A percentile compares a stretch with the other conserved stretches of the same genome.
Evolutionary conservation across 2,113 vertebrate species (phyloP).

Genomic region (Gymnarchus niloticus): DNA sequence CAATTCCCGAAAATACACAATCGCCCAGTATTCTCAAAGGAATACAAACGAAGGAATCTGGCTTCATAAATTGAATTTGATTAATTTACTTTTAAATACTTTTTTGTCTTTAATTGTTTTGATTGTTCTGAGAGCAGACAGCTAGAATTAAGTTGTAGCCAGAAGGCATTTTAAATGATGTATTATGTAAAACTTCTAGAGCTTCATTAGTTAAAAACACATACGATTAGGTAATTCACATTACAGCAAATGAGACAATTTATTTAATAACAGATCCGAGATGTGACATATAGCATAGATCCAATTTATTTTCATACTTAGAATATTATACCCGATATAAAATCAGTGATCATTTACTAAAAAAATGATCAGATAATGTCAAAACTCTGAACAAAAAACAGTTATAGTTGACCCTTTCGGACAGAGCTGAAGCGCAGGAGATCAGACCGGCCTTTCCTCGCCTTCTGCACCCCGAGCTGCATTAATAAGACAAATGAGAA

Average conservation of each 20-base stretch:
- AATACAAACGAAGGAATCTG: neutral
- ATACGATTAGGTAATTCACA: neutral
- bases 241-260: neutral
- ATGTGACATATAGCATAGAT: neutral
- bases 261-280: neutral
- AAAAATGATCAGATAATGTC: neutral
- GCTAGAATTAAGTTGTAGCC: neutral
- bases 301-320: neutral
- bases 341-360: too few relatives aligned
- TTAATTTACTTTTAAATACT: conserved; percentile 12
- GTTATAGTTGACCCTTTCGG: neutral
- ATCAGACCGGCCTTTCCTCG: neutral
- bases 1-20: neutral
- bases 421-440: neutral
- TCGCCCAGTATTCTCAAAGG: neutral
- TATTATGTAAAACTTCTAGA: neutral
- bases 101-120: conserved; percentile 8
- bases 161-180: conserved; percentile 4
- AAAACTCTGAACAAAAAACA: neutral
- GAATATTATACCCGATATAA: neutral
- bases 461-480: conserved; percentile 56
- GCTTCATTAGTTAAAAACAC: neutral
- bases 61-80: neutral
- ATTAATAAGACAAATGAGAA: conserved; percentile 72
- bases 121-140: neutral